Base-by-base conservation (phyloP, 1,140 invertebrate genomes). In the Chrysomallon squamiferum region DNA sequence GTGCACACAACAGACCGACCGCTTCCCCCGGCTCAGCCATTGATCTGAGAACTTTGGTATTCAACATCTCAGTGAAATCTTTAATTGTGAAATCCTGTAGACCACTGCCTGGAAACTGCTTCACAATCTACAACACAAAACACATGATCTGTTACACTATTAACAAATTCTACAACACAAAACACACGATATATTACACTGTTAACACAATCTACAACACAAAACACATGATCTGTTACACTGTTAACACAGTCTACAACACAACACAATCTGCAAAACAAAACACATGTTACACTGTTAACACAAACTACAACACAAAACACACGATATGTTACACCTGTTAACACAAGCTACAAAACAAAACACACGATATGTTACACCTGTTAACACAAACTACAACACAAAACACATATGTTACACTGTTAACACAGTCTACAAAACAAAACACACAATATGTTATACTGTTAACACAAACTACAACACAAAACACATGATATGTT, bases 1-100 rank as follows among this genome's bases (percentile, higher is more conserved):
- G 91, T 25, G 97, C 97, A 22, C 97, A 97, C 60, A 99, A 85
- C 27, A 99, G 83, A 29, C 98, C 98, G 18, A 99, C 97, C 13
- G 96, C 92, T 86, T 99, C 98, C 2, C 98, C 98, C 2, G 97
- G 94, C 20, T 91, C 89, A 52, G 91, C 92, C 66, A 95, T 81
- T 0, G 92, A 90, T 71, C 89, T 90, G 77, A 95, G 89, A 35
- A 90, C 88, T 85, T 95, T 96, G 15, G 90, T 84, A 71, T 91
- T 90, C 63, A 97, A 88, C 43, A 95, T 86, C 60, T 93, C 62
- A 50, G 65, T 45, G 41, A 84, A 80, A 33, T 65, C 47, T 49
- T 62, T 38, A 15, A 22, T 33, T 6, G n/a, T 20, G 22, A 54
- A 25, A 29, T 54, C 50, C 13, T 30, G 18, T 6, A 30, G 18